Conservation (phyloP, 2,113 vertebrate species). For the Nesoenas mayeri region DNA sequence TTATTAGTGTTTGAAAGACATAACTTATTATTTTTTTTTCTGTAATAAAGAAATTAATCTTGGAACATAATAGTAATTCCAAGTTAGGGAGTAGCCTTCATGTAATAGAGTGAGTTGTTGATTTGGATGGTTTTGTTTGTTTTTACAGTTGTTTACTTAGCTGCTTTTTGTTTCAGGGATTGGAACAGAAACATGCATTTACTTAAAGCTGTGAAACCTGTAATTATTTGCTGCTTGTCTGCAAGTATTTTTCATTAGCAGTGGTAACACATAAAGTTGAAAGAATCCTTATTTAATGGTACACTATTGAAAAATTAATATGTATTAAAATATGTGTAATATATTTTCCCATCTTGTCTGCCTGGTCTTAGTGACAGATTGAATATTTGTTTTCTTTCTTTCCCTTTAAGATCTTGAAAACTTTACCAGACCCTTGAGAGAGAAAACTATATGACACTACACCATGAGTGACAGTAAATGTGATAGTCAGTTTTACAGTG, state of each 20-base stretch:
- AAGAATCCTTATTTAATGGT: neutral
- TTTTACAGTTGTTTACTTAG: constrained; percentile 7
- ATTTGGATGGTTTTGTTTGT: neutral
- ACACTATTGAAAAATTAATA: neutral
- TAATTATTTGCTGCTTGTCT: neutral
- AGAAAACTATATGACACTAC: constrained; percentile 75
- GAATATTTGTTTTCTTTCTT: constrained; percentile 33
- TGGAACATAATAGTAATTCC: neutral
- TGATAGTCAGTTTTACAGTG: constrained; percentile 94
- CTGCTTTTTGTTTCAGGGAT: neutral
- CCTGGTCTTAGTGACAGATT: neutral
- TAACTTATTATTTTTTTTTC: neutral
- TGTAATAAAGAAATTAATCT: neutral
- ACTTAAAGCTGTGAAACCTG: neutral
- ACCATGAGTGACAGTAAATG: constrained; percentile 91
- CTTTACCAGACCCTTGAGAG: constrained; percentile 30
- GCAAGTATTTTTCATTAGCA: constrained; percentile 3
- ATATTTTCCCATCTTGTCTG: neutral
- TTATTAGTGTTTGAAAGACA: neutral
- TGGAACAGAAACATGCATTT: neutral
- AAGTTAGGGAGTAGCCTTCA: neutral
- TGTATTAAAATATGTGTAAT: neutral
- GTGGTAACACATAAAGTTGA: neutral
- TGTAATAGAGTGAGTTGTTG: neutral
- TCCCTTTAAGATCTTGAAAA: constrained; percentile 65